These are phyloP conservation scores for Peucedramus taeniatus DNA, from an alignment of 2,113 vertebrate genomes.

Conservation along the genomic window DNA sequence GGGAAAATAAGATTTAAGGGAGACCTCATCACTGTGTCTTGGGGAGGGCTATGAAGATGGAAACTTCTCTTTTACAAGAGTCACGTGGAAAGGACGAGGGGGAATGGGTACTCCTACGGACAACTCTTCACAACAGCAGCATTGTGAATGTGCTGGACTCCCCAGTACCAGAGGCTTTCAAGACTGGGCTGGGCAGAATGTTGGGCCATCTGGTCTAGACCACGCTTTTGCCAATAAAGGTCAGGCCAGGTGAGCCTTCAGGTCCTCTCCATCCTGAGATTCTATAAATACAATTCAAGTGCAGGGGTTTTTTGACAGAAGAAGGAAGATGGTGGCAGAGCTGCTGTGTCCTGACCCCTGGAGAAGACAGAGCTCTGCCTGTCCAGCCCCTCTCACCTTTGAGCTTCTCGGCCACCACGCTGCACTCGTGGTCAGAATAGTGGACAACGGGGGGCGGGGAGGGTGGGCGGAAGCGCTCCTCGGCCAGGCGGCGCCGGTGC, in stretches of 20 bases:
- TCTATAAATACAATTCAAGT: rapidly evolving
- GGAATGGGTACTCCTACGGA: not conserved
- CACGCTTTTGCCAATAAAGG: not conserved
- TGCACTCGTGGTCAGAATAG: slow-evolving; percentile 93
- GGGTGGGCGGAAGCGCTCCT: slow-evolving; percentile 84
- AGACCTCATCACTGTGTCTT: not conserved
- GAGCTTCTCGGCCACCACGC: slow-evolving; percentile 90
- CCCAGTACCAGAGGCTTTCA: not conserved
- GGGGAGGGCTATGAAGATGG: not conserved
- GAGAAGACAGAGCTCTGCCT: rapidly evolving
- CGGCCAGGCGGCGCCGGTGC: slow-evolving; percentile 86
- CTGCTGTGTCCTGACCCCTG: rapidly evolving
- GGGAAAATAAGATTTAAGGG: not conserved
- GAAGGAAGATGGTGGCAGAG: rapidly evolving
- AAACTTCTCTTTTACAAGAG: not conserved
- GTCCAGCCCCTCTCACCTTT: slow-evolving; percentile 77
- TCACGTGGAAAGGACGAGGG: not conserved
- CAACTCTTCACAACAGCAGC: not conserved
- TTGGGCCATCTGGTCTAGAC: not conserved
- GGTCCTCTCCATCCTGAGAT: no score
- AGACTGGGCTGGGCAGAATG: not conserved
- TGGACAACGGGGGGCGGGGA: slow-evolving; percentile 92
- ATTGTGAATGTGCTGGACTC: not conserved
- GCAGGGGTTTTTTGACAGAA: not conserved
- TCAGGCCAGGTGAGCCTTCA: not conserved